Evolutionary conservation across 2,797 vertebrate species (phyloP).

Genomic region (Sebastes flavidus): DNA sequence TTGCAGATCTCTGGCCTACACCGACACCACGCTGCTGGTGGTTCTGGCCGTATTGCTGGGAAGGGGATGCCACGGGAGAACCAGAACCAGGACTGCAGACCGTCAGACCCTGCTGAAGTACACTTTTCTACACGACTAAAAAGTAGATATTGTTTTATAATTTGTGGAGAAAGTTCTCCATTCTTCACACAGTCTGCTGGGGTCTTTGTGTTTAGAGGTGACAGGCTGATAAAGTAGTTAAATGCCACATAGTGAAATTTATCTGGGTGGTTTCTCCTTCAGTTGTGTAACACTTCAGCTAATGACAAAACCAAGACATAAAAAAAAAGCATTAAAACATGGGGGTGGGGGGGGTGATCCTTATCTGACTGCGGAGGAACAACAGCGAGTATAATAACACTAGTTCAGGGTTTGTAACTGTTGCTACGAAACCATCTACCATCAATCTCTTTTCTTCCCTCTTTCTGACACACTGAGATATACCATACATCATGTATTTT

Average conservation of each 20-base stretch:
- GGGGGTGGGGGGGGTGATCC: background rate
- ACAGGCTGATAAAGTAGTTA: background rate
- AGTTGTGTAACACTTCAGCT: slow-evolving; percentile 17
- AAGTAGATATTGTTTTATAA: background rate
- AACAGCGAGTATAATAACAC: background rate
- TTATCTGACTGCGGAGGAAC: slow-evolving; percentile 16
- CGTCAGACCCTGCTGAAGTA: background rate
- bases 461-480: background rate
- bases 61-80: background rate
- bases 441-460: background rate
- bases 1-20: too few species aligned
- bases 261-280: slow-evolving; percentile 37
- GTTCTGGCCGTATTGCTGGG: background rate
- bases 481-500: background rate
- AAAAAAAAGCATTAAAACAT: background rate
- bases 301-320: slow-evolving; percentile 1
- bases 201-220: slow-evolving; percentile 11
- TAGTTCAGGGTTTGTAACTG: background rate
- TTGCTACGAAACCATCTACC: background rate
- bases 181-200: background rate
- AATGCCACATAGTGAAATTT: slow-evolving; percentile 1
- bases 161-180: background rate
- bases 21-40: background rate
- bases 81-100: background rate
- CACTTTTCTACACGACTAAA: background rate